Evolutionary conservation across 2,113 vertebrate species (phyloP).

Genomic region (Mus musculus): DNA sequence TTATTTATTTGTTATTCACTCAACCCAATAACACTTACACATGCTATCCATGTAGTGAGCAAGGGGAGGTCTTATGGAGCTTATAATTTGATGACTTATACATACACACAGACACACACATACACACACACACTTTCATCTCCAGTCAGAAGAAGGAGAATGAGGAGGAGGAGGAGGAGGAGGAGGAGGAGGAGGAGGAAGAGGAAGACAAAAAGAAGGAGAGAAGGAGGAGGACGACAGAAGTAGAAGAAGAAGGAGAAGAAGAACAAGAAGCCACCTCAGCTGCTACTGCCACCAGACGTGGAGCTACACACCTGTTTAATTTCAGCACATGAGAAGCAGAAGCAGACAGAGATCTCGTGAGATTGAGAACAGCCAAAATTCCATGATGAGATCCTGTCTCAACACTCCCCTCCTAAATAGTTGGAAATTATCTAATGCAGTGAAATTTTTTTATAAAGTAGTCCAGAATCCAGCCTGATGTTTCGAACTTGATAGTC

Average conservation of each 20-base stretch:
- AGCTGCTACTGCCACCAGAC: background rate
- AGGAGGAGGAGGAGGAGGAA: accelerated
- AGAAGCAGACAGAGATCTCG: background rate
- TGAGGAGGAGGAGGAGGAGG: background rate
- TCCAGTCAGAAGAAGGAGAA: background rate
- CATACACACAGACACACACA: background rate
- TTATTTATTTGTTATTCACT: slow-evolving; percentile 1
- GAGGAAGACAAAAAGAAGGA: too few relatives aligned
- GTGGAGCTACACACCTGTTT: background rate
- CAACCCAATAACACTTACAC: background rate
- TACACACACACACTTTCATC: background rate
- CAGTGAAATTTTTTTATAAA: slow-evolving; percentile 5
- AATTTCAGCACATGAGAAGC: background rate
- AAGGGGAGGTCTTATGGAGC: background rate
- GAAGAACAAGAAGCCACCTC: background rate
- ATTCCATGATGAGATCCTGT: background rate
- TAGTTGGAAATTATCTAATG: slow-evolving; percentile 7
- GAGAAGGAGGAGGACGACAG: too few relatives aligned
- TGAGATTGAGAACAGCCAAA: background rate
- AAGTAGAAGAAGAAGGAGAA: too few relatives aligned
- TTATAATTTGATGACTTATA: slow-evolving; percentile 3
- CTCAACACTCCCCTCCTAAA: background rate
- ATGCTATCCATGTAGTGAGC: background rate
- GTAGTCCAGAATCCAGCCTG: background rate
- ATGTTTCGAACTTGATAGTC: background rate